Conservation (phyloP, 2,888 invertebrate genomes). For the Rugalucina vietnamica region DNA sequence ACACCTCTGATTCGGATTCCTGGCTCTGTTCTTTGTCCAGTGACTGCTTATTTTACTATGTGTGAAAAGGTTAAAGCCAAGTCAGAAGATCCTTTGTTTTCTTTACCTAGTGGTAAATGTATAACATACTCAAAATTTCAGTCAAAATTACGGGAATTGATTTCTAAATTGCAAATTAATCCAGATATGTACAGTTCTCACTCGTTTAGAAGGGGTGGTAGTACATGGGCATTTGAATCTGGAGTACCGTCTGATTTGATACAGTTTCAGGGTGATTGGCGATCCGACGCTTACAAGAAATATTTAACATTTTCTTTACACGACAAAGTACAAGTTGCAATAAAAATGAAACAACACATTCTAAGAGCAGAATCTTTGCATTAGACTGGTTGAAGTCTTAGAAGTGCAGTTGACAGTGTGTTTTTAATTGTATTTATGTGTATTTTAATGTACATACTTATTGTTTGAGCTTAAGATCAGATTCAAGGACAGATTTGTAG, state of each 20-base stretch:
- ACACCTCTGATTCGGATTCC: conserved; percentile 25
- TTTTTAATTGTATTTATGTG: too few species aligned
- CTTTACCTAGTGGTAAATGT: neutral
- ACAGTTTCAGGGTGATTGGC: conserved; percentile 30
- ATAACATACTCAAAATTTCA: conserved; percentile 9
- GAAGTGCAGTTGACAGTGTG: too few species aligned
- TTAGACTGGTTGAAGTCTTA: too few species aligned
- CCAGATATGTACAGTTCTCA: neutral
- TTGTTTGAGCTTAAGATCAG: too few species aligned
- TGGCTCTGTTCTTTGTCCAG: conserved; percentile 24
- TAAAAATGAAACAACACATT: too few species aligned
- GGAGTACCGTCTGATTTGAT: conserved; percentile 14
- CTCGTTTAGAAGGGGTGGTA: conserved; percentile 18
- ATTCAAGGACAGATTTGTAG: too few species aligned
- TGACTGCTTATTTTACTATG: conserved; percentile 21
- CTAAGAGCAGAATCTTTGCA: too few species aligned
- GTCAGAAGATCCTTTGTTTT: conserved; percentile 7
- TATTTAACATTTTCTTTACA: conserved; percentile 10
- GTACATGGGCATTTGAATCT: neutral
- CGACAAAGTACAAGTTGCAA: conserved; percentile 18
- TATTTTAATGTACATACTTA: too few species aligned
- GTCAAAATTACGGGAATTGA: conserved; percentile 2
- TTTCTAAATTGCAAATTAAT: neutral
- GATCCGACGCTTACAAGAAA: neutral
- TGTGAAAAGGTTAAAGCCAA: neutral